These are phyloP conservation scores for Drosophila ohnishii DNA, from an alignment of 1,140 invertebrate species.

Conservation along the genomic window DNA sequence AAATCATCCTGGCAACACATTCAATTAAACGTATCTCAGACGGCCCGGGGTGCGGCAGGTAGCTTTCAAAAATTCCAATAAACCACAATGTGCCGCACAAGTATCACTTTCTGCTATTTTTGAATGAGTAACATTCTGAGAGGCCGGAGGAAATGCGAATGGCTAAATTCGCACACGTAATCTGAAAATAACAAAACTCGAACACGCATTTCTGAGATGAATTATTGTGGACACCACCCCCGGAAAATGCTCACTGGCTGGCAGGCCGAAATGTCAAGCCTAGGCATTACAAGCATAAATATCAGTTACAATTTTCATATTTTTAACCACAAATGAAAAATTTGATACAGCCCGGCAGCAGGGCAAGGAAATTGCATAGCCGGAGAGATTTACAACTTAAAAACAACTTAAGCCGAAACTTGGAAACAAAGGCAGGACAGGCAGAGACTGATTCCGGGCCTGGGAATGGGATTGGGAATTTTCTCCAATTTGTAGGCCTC, in stretches of 20 bases:
- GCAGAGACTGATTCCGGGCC: slow-evolving; percentile 11
- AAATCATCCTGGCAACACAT: slow-evolving; percentile 47
- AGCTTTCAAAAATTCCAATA: slow-evolving; percentile 55
- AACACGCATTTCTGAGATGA: slow-evolving; percentile 68
- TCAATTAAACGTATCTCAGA: slow-evolving; percentile 48
- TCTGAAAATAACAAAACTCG: slow-evolving; percentile 69
- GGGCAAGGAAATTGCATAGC: slow-evolving; percentile 63
- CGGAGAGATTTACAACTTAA: slow-evolving; percentile 80
- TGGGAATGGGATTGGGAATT: slow-evolving; percentile 10
- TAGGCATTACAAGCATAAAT: slow-evolving; percentile 76
- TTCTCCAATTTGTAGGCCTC: slow-evolving; percentile 61
- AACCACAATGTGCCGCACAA: slow-evolving; percentile 53
- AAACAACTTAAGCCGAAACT: slow-evolving; percentile 80
- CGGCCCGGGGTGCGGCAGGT: background rate
- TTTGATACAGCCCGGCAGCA: slow-evolving; percentile 53
- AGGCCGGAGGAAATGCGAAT: slow-evolving; percentile 24
- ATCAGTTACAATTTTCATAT: slow-evolving; percentile 80
- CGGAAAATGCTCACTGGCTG: slow-evolving; percentile 5
- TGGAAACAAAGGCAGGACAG: slow-evolving; percentile 62
- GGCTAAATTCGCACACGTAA: slow-evolving; percentile 53
- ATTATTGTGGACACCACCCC: slow-evolving; percentile 66
- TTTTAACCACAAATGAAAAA: slow-evolving; percentile 71
- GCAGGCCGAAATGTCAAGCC: slow-evolving; percentile 66
- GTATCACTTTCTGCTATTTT: slow-evolving; percentile 48
- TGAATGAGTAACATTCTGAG: slow-evolving; percentile 22